phyloP scores from a whole-genome alignment of 2,113 vertebrate genomes.

The Talpa occidentalis region DNA sequence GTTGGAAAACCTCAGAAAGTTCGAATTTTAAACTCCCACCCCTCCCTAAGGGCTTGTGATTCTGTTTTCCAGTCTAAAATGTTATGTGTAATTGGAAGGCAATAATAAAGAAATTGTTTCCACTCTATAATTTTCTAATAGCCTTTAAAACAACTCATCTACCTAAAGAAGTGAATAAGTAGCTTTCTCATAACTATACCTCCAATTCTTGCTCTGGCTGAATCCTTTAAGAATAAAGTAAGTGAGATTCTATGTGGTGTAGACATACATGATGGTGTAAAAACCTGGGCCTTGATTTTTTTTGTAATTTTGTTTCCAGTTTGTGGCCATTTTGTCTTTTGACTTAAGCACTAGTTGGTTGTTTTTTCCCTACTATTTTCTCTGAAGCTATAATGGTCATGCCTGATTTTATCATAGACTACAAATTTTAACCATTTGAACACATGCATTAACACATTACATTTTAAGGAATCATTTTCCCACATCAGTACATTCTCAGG shows the following conservation, averaged over 20 bases:
- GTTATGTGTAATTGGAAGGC: background rate
- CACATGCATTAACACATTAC: background rate
- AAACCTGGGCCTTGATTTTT: background rate
- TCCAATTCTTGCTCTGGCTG: background rate
- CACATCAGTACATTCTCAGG: background rate
- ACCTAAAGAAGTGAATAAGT: background rate
- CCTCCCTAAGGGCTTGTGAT: conserved; percentile 14
- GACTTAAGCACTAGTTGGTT: background rate
- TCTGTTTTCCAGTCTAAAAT: conserved; percentile 55
- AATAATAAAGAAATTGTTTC: conserved; percentile 40
- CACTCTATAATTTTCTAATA: conserved; percentile 19
- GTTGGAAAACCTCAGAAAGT: conserved; percentile 7
- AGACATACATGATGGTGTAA: background rate
- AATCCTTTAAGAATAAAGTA: conserved; percentile 22
- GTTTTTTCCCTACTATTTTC: conserved; percentile 29
- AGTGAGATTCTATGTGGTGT: background rate
- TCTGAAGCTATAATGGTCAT: background rate
- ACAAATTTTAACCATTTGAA: background rate
- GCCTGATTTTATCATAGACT: background rate
- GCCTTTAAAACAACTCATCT: conserved; percentile 5
- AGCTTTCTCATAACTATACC: background rate
- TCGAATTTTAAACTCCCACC: background rate
- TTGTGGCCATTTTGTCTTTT: conserved; percentile 52
- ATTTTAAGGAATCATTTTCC: conserved; percentile 10
- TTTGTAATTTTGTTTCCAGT: background rate